Percentiles rank a stretch among this genome's conserved stretches.
phyloP scores from a whole-genome alignment of 2,797 vertebrate species.

The Anguilla megastoma region DNA sequence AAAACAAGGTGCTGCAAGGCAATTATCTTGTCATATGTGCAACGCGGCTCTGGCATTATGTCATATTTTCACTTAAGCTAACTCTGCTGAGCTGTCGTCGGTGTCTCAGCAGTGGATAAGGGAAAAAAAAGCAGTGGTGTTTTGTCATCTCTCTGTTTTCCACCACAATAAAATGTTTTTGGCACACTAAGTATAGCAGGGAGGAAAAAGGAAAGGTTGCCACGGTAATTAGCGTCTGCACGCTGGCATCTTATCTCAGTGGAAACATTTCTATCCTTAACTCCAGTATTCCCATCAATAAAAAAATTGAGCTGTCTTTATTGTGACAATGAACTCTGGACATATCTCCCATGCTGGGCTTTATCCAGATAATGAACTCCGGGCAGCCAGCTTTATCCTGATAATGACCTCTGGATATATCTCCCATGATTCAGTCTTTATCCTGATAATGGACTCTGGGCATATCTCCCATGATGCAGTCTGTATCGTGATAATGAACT shows the following conservation, averaged over 20 bases:
- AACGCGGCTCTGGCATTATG: neutral
- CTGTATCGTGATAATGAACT: conserved; percentile 29
- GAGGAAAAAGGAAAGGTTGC: neutral
- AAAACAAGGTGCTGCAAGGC: neutral
- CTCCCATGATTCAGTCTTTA: neutral
- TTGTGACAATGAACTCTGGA: conserved; percentile 29
- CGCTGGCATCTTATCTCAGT: conserved; percentile 23
- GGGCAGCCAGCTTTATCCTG: too few species aligned
- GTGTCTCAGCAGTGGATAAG: neutral
- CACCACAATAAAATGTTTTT: neutral
- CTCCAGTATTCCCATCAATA: conserved; percentile 6
- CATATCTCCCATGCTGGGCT: neutral
- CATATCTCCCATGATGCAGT: neutral
- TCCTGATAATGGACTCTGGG: conserved; percentile 29
- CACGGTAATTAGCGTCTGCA: conserved; percentile 19
- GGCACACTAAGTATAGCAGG: conserved; percentile 7
- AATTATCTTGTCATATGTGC: neutral
- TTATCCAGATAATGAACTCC: too few species aligned
- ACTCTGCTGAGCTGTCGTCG: neutral
- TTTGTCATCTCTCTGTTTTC: neutral
- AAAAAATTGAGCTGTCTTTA: conserved; percentile 10
- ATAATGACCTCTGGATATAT: too few species aligned
- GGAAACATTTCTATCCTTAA: neutral
- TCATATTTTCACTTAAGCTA: conserved; percentile 1
- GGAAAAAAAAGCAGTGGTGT: neutral